These are phyloP conservation scores for Eleutherodactylus coqui DNA, from an alignment of 2,797 vertebrate species.

Conservation along the genomic window DNA sequence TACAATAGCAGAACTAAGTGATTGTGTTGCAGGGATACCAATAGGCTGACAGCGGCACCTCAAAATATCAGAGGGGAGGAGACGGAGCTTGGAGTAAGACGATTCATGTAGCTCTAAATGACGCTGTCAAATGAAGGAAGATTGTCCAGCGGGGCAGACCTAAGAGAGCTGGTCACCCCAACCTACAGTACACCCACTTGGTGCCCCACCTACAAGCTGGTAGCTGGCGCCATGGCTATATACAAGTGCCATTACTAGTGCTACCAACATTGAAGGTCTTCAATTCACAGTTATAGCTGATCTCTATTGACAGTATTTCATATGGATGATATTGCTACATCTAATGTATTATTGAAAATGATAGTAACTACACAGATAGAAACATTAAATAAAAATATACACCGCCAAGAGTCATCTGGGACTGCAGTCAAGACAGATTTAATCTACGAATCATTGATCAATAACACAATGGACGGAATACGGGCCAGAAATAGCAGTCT, in stretches of 20 bases:
- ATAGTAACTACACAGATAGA: slow-evolving; percentile 20
- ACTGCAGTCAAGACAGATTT: neutral
- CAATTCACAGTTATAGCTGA: neutral
- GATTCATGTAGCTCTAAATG: no score
- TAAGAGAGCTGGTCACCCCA: no score
- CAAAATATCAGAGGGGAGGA: no score
- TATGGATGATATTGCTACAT: neutral
- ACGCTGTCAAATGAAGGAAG: no score
- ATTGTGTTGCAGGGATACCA: no score
- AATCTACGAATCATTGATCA: slow-evolving; percentile 24
- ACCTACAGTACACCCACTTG: no score
- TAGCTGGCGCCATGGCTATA: neutral
- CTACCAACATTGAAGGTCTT: neutral
- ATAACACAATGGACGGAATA: neutral
- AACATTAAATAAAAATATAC: slow-evolving; percentile 19
- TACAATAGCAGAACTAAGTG: no score
- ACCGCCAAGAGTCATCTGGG: neutral
- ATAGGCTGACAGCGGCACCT: no score
- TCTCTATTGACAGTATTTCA: neutral
- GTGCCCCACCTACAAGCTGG: no score
- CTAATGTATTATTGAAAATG: slow-evolving; percentile 37
- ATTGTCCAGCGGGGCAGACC: no score
- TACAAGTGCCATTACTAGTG: neutral
- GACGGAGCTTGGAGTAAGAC: no score
- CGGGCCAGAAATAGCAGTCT: slow-evolving; percentile 9